A percentile compares a stretch with the other conserved stretches of the same genome.
These are phyloP conservation scores for Acanthaster planci DNA, from an alignment of 35 echinoderm and acorn worm species.

Conservation along the genomic window DNA sequence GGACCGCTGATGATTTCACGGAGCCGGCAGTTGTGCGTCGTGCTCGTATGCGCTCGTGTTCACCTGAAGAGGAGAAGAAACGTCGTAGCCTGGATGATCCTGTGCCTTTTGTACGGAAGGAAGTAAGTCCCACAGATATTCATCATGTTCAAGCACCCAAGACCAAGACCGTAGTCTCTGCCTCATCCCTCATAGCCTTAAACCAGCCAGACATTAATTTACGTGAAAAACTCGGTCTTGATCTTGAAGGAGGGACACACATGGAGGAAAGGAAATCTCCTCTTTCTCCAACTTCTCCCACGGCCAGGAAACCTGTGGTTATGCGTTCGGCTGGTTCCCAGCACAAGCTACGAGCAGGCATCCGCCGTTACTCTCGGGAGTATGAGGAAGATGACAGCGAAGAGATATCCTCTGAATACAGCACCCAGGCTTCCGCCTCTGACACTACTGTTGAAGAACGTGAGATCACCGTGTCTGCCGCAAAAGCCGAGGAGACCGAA, in stretches of 20 bases:
- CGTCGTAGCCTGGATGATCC: slow-evolving; percentile 15
- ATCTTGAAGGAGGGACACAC: slow-evolving; percentile 38
- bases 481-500: neutral
- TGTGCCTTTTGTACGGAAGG: slow-evolving; percentile 9
- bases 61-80: slow-evolving; percentile 16
- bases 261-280: slow-evolving; percentile 24
- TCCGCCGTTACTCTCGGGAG: slow-evolving; percentile 30
- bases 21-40: neutral
- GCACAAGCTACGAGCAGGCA: slow-evolving; percentile 24
- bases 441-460: slow-evolving; percentile 39
- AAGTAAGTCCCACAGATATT: slow-evolving; percentile 13
- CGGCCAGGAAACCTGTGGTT: slow-evolving; percentile 1
- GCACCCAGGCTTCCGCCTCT: slow-evolving; percentile 30
- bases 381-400: slow-evolving; percentile 25
- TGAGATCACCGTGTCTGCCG: slow-evolving; percentile 9
- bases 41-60: neutral
- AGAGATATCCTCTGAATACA: slow-evolving; percentile 24
- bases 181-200: slow-evolving; percentile 55
- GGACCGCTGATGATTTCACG: neutral
- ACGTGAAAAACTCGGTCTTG: slow-evolving; percentile 47
- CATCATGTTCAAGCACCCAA: slow-evolving; percentile 44
- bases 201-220: slow-evolving; percentile 50
- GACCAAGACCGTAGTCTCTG: slow-evolving; percentile 23
- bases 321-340: neutral
- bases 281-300: slow-evolving; percentile 25